These are phyloP conservation scores for Coelogynopora nodosa DNA, from an alignment of 2,888 invertebrate genomes.

Conservation along the genomic window DNA sequence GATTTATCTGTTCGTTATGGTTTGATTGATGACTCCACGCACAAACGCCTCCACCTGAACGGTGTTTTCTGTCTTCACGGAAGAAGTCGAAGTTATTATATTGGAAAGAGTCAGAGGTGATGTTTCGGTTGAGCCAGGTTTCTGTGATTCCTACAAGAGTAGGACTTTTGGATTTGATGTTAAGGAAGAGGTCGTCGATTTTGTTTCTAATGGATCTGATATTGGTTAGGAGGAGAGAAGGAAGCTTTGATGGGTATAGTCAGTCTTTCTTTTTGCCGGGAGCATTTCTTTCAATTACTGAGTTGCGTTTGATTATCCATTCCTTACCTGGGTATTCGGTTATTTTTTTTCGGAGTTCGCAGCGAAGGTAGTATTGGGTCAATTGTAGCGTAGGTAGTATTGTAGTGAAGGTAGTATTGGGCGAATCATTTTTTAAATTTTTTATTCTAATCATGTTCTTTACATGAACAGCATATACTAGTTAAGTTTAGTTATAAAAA, in stretches of 20 bases:
- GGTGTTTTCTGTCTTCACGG: not conserved
- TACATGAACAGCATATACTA: too few relatives aligned
- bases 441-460: too few relatives aligned
- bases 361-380: not conserved
- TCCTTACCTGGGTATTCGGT: not conserved
- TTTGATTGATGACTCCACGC: not conserved
- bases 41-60: not conserved
- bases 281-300: not conserved
- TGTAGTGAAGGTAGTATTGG: too few relatives aligned
- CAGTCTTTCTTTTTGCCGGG: not conserved
- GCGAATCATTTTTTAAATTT: too few relatives aligned
- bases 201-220: not conserved
- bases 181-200: not conserved
- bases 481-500: too few relatives aligned
- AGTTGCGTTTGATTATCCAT: not conserved
- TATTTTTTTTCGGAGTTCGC: not conserved
- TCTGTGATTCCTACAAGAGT: not conserved
- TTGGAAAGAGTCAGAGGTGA: not conserved
- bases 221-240: not conserved
- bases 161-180: not conserved
- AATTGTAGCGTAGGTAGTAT: too few relatives aligned
- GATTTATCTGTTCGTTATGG: not conserved
- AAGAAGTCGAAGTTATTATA: not conserved
- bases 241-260: not conserved
- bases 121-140: not conserved